A percentile compares a stretch with the other conserved stretches of the same genome.
Evolutionary conservation across 1,140 invertebrate species (phyloP).

Genomic region (Vanessa tameamea): DNA sequence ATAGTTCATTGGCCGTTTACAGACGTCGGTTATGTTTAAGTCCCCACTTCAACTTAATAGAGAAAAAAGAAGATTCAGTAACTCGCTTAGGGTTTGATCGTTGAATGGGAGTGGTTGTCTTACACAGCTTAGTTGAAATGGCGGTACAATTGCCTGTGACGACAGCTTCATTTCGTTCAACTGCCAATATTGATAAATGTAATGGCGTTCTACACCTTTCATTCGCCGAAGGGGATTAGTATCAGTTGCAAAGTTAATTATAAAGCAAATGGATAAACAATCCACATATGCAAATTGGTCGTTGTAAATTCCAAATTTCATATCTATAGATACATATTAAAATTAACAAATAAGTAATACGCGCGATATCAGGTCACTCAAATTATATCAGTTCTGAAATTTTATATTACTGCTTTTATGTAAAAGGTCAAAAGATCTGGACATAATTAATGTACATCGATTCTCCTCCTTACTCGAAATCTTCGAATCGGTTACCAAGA

Average conservation of each 20-base stretch:
- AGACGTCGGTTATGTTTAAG: conserved; percentile 30
- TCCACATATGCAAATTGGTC: conserved; percentile 29
- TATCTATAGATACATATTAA: background rate
- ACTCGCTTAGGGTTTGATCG: conserved; percentile 61
- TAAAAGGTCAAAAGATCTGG: conserved; percentile 17
- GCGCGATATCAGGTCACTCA: background rate
- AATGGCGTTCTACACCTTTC: conserved; percentile 54
- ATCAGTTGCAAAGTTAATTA: conserved; percentile 64
- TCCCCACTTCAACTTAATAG: conserved; percentile 22
- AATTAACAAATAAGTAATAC: background rate
- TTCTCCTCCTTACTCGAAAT: conserved; percentile 51
- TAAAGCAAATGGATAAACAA: conserved; percentile 52
- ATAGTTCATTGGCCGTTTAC: conserved; percentile 31
- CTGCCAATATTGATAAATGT: conserved; percentile 71
- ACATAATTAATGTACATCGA: conserved; percentile 54
- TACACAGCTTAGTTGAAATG: conserved; percentile 69
- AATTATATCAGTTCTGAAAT: background rate
- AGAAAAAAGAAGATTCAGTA: conserved; percentile 42
- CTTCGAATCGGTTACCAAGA: conserved; percentile 67
- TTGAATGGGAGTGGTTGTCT: conserved; percentile 73
- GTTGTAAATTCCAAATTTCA: conserved; percentile 11
- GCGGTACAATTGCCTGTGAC: conserved; percentile 76
- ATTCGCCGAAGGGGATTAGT: conserved; percentile 56
- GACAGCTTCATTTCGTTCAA: conserved; percentile 78
- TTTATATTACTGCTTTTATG: conserved; percentile 7